These are phyloP conservation scores for Chaenogobius annularis DNA, from an alignment of 2,113 vertebrate genomes.

Conservation along the genomic window DNA sequence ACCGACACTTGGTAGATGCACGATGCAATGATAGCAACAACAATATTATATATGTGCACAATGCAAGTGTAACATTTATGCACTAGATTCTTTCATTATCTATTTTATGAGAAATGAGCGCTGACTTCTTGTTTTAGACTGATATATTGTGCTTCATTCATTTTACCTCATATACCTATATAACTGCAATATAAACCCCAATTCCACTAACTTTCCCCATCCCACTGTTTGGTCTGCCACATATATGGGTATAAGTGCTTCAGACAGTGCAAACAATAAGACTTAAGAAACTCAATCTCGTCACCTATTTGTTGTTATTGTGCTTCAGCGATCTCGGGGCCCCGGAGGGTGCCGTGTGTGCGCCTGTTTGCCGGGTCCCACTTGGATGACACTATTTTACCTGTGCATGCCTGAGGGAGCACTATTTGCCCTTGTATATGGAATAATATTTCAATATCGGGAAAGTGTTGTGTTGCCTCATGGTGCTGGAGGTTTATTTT, in stretches of 20 bases:
- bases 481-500: slow-evolving; percentile 8
- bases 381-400: slow-evolving; percentile 16
- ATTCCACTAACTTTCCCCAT: neutral
- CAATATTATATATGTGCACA: too few relatives aligned
- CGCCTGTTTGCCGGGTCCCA: slow-evolving; percentile 11
- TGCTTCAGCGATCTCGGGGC: slow-evolving; percentile 11
- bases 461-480: neutral
- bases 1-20: too few relatives aligned
- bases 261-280: slow-evolving; percentile 8
- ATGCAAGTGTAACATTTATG: too few relatives aligned
- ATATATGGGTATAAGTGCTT: neutral
- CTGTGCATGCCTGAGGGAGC: slow-evolving; percentile 14
- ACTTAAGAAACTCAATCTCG: slow-evolving; percentile 7
- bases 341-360: neutral
- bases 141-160: neutral
- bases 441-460: neutral
- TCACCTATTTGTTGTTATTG: slow-evolving; percentile 13
- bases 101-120: neutral
- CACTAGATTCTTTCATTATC: too few relatives aligned
- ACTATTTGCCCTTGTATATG: slow-evolving; percentile 32
- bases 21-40: too few relatives aligned
- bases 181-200: neutral
- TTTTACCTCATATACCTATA: neutral
- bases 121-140: neutral
- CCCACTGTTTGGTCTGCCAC: neutral